phyloP scores from a whole-genome alignment of 2,113 vertebrate genomes.

The Dermatemys mawii region DNA sequence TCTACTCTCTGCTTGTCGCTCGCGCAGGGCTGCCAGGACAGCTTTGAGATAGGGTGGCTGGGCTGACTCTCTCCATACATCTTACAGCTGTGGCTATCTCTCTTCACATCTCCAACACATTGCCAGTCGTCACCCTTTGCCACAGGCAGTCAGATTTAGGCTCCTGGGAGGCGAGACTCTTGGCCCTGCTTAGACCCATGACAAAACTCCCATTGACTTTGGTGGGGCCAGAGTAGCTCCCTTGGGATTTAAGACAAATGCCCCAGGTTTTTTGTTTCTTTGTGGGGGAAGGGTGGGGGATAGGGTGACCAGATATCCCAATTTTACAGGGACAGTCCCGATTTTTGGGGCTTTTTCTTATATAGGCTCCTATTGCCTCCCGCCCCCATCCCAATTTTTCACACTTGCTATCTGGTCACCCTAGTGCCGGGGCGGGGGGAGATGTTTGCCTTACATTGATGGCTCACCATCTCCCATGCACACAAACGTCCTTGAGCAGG shows the following conservation, averaged over 20 bases:
- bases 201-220: background rate
- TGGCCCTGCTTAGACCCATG: background rate
- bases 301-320: too few relatives aligned
- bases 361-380: too few relatives aligned
- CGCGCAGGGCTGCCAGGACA: background rate
- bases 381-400: too few relatives aligned
- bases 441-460: background rate
- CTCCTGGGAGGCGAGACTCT: background rate
- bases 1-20: background rate
- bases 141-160: background rate
- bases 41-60: background rate
- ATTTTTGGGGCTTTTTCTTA: too few relatives aligned
- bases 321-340: too few relatives aligned
- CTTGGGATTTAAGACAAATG: background rate
- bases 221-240: background rate
- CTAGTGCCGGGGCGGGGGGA: too few relatives aligned
- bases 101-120: background rate
- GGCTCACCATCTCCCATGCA: background rate
- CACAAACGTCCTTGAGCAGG: background rate
- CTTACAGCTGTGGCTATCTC: background rate
- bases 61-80: background rate
- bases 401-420: too few relatives aligned
- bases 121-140: background rate
- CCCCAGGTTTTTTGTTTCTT: background rate
- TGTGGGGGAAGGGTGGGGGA: too few relatives aligned